Evolutionary conservation across 2,113 vertebrate species (phyloP).

Genomic region (Pycnonotus jocosus): DNA sequence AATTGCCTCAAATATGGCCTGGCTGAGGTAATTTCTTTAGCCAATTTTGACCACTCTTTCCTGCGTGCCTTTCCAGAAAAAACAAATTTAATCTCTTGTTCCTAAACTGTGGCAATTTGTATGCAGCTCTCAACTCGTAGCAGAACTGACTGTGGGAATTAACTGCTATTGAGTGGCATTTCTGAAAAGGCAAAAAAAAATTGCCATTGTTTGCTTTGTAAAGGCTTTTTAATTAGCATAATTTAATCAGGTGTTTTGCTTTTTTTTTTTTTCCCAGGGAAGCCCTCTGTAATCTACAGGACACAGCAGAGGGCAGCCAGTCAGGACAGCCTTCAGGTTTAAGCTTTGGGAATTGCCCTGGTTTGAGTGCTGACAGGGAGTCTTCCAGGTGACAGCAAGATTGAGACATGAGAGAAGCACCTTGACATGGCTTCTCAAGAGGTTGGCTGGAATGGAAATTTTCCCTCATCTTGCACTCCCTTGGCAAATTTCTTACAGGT

Average conservation of each 20-base stretch:
- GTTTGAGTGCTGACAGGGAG: not conserved
- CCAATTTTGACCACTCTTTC: not conserved
- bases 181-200: not conserved
- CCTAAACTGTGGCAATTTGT: not conserved
- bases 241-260: not conserved
- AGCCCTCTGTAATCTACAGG: not conserved
- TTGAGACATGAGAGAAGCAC: not conserved
- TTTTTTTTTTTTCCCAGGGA: not conserved
- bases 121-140: not conserved
- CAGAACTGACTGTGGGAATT: not conserved
- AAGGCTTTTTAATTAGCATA: not conserved
- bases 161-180: not conserved
- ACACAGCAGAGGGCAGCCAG: not conserved
- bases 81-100: not conserved
- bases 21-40: not conserved
- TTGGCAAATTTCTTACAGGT: not conserved
- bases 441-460: not conserved
- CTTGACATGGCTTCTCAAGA: not conserved
- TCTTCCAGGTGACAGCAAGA: not conserved
- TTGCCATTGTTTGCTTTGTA: not conserved
- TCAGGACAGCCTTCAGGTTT: not conserved
- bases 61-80: not conserved
- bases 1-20: not conserved
- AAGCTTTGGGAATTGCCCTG: not conserved
- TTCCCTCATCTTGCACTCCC: not conserved